Conservation (phyloP, 2,797 vertebrate species). For the Cynodonichthys magdalenae region DNA sequence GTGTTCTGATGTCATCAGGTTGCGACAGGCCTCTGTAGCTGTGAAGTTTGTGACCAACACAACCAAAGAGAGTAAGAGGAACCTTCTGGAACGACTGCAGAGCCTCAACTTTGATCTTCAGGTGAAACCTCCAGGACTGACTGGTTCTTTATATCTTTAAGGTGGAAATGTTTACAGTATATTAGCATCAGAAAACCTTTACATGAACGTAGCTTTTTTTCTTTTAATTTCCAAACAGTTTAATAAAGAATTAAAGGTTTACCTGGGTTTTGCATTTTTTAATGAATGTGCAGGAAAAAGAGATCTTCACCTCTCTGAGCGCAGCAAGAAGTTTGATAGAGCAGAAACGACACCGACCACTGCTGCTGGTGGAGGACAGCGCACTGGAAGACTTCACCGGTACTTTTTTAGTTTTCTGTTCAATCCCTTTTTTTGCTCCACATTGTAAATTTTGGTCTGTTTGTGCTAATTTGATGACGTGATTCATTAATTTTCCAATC, state of each 20-base stretch:
- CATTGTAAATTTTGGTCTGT: background rate
- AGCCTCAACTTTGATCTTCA: constrained; percentile 87
- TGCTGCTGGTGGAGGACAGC: constrained; percentile 89
- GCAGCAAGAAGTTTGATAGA: constrained; percentile 91
- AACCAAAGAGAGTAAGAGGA: constrained; percentile 92
- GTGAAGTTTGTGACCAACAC: constrained; percentile 97
- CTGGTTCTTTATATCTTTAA: background rate
- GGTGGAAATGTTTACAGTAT: background rate
- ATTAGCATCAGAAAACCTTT: background rate
- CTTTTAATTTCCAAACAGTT: background rate
- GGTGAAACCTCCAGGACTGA: constrained; percentile 39
- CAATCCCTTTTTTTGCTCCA: background rate
- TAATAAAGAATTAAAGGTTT: background rate
- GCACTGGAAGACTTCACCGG: constrained; percentile 92
- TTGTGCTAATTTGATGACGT: background rate
- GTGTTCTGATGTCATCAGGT: constrained; percentile 67
- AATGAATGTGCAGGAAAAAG: constrained; percentile 81
- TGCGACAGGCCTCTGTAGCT: constrained; percentile 81
- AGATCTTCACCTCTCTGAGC: constrained; percentile 95
- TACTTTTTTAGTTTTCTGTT: constrained; percentile 46
- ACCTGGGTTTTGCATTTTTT: background rate
- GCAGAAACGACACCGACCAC: constrained; percentile 85
- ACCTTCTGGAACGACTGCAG: constrained; percentile 84
- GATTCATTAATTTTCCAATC: background rate
- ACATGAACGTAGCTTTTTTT: background rate